Conservation (phyloP, 2,888 invertebrate species). For the Lasioglossum vierecki region DNA sequence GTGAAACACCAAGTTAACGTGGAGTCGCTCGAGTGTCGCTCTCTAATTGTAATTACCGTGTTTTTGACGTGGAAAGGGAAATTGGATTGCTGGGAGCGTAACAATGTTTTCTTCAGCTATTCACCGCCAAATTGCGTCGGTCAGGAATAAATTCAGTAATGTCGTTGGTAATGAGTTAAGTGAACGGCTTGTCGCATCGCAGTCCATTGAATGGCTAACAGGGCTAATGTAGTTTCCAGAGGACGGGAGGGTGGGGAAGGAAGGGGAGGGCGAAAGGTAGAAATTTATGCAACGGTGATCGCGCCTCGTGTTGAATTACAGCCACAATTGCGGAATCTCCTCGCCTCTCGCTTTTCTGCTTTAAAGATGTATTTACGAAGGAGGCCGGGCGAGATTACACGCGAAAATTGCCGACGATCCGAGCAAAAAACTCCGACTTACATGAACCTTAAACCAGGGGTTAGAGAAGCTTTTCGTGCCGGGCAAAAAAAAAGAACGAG, state of each 20-base stretch:
- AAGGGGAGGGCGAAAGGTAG: not conserved
- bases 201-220: not conserved
- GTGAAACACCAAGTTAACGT: slow-evolving; percentile 5
- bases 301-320: not conserved
- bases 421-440: not conserved
- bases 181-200: not conserved
- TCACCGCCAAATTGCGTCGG: slow-evolving; percentile 4
- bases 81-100: not conserved
- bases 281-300: not conserved
- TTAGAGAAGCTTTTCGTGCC: not conserved
- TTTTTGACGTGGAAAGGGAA: slow-evolving; percentile 7
- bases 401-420: not conserved
- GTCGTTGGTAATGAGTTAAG: slow-evolving; percentile 18
- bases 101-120: slow-evolving; percentile 20
- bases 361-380: not conserved
- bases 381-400: not conserved
- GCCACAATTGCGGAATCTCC: not conserved
- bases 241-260: not conserved
- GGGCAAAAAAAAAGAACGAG: not conserved
- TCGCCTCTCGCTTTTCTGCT: not conserved
- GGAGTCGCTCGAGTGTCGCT: not conserved
- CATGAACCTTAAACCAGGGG: not conserved
- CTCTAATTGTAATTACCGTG: slow-evolving; percentile 6
- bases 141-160: slow-evolving; percentile 8
- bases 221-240: not conserved